Evolutionary conservation across 2,888 invertebrate species (phyloP), one percentile per base, ranked within the genome.

Genomic region (Dichetophora obliterata): DNA sequence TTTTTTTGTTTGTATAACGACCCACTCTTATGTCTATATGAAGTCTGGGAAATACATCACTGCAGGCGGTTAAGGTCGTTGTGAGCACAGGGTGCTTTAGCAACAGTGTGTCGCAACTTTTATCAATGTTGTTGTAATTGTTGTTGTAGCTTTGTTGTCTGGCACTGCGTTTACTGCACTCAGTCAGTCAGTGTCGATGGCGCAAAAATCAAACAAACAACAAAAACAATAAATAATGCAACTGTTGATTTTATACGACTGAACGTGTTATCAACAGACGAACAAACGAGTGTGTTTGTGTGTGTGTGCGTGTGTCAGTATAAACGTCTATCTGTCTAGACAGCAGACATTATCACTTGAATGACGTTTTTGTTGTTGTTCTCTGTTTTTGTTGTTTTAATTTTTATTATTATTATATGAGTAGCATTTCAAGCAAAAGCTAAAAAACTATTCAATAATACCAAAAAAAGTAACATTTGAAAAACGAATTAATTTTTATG

Each of bases 281-380:
- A 48, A 22, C 65, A 34, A 54, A 19, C 31, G 31, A 11, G 22
- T 59, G 22, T 54, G 24, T 57, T 16, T 75, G 52, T 65, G 65
- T 19, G 24, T 65, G 76, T 59, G 75, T 59, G 11, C 57, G 34
- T 77, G 71, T 80, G 77, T 72, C 75, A 77, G 81, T 69, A 63
- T 63, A 76, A 74, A 76, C 75, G 80, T 75, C 63, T 76, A 75
- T 79, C 77, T 81, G 81, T 82, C 81, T 82, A 81, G 81, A 82
- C 82, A 79, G 75, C 68, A 79, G 79, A 80, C 80, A 79, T 80
- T 81, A 82, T 82, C 79, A 77, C 79, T 79, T 80, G 75, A 81
- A 78, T 80, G 79, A 66, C 75, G 76, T 75, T 77, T 76, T 77
- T 80, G 80, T 81, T 77, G 75, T 78, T 78, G 79, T 70, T 75